Base-by-base conservation (phyloP, 2,113 vertebrate species). In the Tonatia bakeri region DNA sequence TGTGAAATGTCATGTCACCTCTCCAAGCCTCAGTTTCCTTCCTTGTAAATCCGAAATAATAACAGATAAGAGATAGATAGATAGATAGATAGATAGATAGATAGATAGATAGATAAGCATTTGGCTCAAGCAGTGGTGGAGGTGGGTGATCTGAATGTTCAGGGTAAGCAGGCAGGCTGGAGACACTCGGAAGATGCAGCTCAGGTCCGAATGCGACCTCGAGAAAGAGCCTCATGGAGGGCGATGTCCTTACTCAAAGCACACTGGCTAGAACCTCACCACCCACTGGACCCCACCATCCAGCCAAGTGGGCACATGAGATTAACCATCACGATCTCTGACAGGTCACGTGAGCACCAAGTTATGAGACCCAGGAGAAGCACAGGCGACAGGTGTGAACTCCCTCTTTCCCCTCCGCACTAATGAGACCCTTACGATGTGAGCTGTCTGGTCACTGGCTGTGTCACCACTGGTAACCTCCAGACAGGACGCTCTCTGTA, bases 321-420 rank as follows among this genome's bases (percentile, higher is more conserved):
- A 65, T 13, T 17, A n/a, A 31, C 24, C 4, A 15, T 13, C 28
- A 15, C 17, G 19, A 33, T 6, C 6, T 47, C 5, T 24, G 31
- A 9, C 0, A 20, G 4, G 82, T 22, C 47, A 10, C 22, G 16
- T 38, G 33, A 50, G 15, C 47, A 50, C 7, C 36, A n/a, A 28
- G 4, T 33, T 9, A 17, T 2, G 59, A 8, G 59, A 13, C 17
- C 31, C 45, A 17, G 81, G 54, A 36, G 72, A 45, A 16, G 5
- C 19, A 12, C 5, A 5, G 9, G 11, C 0, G 36, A 5, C 12
- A 20, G 20, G 11, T 31, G 1, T 52, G 5, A 31, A 1, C 3
- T 4, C 9, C 33, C 22, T 47, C 38, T 16, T 40, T 26, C 5
- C 5, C 31, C 43, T 31, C 15, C 2, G 2, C 0, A 2, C 8